Percentiles rank a stretch among this genome's conserved stretches.
Evolutionary conservation across 2,797 vertebrate genomes (phyloP).

Genomic region (Psittacula derbiana): DNA sequence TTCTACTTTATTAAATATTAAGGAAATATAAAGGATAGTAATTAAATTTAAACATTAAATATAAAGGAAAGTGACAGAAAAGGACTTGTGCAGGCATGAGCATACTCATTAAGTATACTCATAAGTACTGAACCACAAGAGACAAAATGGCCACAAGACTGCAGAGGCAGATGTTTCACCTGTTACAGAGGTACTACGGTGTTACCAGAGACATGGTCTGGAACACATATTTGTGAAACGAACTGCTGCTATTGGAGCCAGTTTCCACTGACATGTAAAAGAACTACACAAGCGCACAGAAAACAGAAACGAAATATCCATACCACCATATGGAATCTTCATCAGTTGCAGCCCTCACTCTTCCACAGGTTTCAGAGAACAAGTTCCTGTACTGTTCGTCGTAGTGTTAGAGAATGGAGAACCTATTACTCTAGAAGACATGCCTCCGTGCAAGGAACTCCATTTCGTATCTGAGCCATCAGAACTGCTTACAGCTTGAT

Average conservation of each 20-base stretch:
- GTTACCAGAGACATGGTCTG: neutral
- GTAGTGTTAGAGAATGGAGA: neutral
- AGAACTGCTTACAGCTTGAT: neutral
- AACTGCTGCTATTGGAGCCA: neutral
- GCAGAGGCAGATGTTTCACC: neutral
- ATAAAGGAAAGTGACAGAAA: neutral
- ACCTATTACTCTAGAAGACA: neutral
- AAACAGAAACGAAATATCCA: neutral
- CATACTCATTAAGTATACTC: neutral
- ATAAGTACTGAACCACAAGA: neutral
- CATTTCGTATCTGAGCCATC: neutral
- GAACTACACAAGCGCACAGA: neutral
- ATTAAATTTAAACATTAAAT: neutral
- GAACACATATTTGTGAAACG: neutral
- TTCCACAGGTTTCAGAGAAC: neutral
- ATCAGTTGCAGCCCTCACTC: neutral
- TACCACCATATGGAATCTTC: neutral
- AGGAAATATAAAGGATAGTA: neutral
- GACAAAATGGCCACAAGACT: neutral
- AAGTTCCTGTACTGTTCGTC: neutral
- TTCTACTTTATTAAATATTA: neutral
- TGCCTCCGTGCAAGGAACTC: neutral
- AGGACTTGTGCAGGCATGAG: neutral
- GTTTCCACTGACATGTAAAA: neutral
- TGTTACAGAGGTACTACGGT: neutral